A percentile compares a stretch with the other conserved stretches of the same genome.
Evolutionary conservation across 1,140 invertebrate species (phyloP).

Genomic region (Drosophila cardini): DNA sequence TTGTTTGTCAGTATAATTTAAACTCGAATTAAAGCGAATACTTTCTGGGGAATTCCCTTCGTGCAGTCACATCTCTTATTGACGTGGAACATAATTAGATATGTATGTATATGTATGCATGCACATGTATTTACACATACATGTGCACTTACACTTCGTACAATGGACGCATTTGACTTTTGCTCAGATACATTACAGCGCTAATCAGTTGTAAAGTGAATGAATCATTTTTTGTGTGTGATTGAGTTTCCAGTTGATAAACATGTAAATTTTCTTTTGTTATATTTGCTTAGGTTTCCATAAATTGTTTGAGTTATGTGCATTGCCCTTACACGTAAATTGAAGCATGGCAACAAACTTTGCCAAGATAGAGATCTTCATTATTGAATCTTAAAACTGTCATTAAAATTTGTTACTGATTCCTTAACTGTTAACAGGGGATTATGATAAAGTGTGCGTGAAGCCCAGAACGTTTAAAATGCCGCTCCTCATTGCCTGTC

Average conservation of each 20-base stretch:
- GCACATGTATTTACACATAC: background rate
- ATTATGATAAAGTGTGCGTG: conserved; percentile 76
- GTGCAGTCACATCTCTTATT: background rate
- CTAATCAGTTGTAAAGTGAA: conserved; percentile 29
- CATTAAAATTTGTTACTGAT: conserved; percentile 40
- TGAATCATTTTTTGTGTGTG: conserved; percentile 30
- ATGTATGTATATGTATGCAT: conserved; percentile 1
- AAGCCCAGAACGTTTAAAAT: conserved; percentile 45
- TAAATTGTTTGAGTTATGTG: background rate
- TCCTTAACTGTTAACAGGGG: conserved; percentile 26
- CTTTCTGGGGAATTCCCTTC: background rate
- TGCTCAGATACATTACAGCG: background rate
- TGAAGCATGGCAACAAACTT: background rate
- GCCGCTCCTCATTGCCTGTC: conserved; percentile 46
- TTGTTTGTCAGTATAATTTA: too few species aligned
- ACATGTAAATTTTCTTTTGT: conserved; percentile 10
- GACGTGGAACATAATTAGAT: background rate
- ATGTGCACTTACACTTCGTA: too few species aligned
- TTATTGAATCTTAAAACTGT: conserved; percentile 22
- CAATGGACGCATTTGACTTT: conserved; percentile 7
- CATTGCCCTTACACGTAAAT: background rate
- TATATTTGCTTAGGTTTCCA: background rate
- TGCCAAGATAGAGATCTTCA: background rate
- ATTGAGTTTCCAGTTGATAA: conserved; percentile 25
- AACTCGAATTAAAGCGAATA: background rate